These are phyloP conservation scores for Ophion ventricosus DNA, from an alignment of 2,888 invertebrate species.

Conservation along the genomic window DNA sequence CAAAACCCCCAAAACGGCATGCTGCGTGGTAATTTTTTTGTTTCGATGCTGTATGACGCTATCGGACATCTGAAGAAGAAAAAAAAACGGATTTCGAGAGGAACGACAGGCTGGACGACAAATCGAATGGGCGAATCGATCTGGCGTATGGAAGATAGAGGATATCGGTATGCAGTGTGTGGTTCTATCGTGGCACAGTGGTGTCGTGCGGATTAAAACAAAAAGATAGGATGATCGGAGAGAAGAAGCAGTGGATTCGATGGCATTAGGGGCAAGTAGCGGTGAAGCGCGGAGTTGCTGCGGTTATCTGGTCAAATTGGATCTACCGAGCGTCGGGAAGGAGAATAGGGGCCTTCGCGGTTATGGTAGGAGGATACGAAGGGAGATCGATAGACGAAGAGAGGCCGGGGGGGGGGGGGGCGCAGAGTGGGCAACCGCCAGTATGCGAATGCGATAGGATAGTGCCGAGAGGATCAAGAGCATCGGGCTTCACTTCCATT, in stretches of 20 bases:
- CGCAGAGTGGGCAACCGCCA: conserved; percentile 65
- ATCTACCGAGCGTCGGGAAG: conserved; percentile 74
- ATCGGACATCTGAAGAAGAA: neutral
- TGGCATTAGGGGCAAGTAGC: conserved; percentile 41
- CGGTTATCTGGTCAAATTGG: conserved; percentile 80
- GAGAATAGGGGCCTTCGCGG: conserved; percentile 69
- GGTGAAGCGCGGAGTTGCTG: conserved; percentile 65
- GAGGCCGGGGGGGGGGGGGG: conserved; percentile 8
- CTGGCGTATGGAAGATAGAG: conserved; percentile 47
- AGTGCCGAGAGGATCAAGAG: conserved; percentile 60
- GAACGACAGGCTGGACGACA: neutral
- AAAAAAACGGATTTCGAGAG: conserved; percentile 2
- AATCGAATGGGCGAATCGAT: conserved; percentile 28
- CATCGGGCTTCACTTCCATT: conserved; percentile 17
- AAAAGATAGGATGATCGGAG: conserved; percentile 59
- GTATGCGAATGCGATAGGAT: conserved; percentile 62
- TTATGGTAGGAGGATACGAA: conserved; percentile 53
- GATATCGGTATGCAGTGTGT: conserved; percentile 41
- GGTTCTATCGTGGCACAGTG: conserved; percentile 45
- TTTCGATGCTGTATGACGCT: conserved; percentile 14
- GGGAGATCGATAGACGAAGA: conserved; percentile 48
- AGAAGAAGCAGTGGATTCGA: conserved; percentile 33
- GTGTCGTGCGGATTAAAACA: conserved; percentile 33
- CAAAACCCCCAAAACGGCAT: conserved; percentile 6
- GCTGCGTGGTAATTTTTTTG: conserved; percentile 10